Evolutionary conservation across 2,797 vertebrate genomes (phyloP).

Genomic region (Micropoecilia bifurca): DNA sequence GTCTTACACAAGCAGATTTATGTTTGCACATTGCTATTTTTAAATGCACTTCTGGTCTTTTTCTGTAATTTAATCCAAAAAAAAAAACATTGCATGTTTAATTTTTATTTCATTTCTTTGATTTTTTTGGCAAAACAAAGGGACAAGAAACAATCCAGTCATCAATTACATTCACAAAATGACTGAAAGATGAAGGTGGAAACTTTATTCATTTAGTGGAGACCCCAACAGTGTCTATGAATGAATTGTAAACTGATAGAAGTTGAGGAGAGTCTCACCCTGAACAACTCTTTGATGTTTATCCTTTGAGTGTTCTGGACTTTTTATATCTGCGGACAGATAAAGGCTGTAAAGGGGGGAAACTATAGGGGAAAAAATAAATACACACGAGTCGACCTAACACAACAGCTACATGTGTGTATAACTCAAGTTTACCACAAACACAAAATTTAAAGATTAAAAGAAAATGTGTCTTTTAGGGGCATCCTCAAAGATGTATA

Average conservation of each 20-base stretch:
- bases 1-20: not conserved
- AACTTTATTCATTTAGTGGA: not conserved
- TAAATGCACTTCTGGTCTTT: not conserved
- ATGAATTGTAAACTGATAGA: not conserved
- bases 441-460: not conserved
- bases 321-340: not conserved
- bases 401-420: not conserved
- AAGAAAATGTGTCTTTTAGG: not conserved
- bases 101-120: not conserved
- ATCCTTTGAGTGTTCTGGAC: not conserved
- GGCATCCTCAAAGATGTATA: not conserved
- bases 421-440: not conserved
- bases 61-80: slow-evolving; percentile 11
- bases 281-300: not conserved
- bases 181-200: not conserved
- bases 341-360: not conserved
- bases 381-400: not conserved
- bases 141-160: not conserved
- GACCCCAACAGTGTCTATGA: not conserved
- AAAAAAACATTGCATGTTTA: not conserved
- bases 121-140: not conserved
- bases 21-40: not conserved
- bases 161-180: not conserved
- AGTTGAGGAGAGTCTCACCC: not conserved
- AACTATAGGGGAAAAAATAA: not conserved